phyloP scores from a whole-genome alignment of 2,113 vertebrate species.

The Apodemus speciosus region DNA sequence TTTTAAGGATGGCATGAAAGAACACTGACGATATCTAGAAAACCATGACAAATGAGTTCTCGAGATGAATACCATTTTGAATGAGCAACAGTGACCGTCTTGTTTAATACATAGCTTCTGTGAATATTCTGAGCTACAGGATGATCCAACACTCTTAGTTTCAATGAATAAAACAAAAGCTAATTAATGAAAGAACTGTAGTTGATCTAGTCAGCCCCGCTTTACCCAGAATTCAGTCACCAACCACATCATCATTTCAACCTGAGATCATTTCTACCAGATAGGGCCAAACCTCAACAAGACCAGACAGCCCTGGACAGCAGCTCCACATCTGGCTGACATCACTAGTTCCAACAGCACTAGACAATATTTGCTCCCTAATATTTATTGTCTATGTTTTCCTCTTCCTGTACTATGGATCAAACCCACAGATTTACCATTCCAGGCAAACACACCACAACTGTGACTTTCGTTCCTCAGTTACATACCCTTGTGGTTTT shows the following conservation, averaged over 20 bases:
- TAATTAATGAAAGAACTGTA: not conserved
- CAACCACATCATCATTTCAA: not conserved
- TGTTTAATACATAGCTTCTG: not conserved
- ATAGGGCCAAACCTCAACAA: slow-evolving; percentile 25
- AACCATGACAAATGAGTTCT: not conserved
- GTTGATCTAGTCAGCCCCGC: not conserved
- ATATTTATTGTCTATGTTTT: not conserved
- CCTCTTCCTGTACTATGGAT: not conserved
- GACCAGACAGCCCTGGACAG: not conserved
- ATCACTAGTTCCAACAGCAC: too few relatives aligned
- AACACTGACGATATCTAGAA: not conserved
- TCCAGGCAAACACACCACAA: too few relatives aligned
- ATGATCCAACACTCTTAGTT: not conserved
- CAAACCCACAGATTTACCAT: not conserved
- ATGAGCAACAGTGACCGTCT: not conserved
- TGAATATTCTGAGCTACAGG: not conserved
- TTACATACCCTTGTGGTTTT: not conserved
- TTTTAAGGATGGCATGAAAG: not conserved
- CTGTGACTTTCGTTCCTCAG: not conserved
- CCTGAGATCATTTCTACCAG: slow-evolving; percentile 22
- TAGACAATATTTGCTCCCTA: not conserved
- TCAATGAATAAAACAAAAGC: not conserved
- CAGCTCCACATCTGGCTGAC: not conserved
- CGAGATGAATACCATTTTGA: not conserved
- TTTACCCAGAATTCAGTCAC: not conserved